Evolutionary conservation across 2,888 invertebrate species (phyloP).

Genomic region (Thecocarcelia acutangulata): DNA sequence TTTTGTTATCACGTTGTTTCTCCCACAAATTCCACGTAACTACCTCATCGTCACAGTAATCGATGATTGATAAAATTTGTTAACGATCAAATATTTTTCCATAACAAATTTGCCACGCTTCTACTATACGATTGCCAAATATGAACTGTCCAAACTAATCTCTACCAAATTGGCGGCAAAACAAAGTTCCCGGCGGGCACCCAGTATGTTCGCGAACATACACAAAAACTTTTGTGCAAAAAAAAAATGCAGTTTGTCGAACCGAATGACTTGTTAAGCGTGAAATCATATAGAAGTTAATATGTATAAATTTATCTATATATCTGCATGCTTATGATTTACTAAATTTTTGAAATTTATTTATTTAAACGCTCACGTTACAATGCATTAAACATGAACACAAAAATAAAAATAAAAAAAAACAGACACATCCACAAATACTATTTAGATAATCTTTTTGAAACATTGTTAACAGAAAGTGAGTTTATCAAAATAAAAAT

Average conservation of each 20-base stretch:
- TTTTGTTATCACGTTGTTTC: too few species aligned
- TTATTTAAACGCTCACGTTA: slow-evolving; percentile 16
- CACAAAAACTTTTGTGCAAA: background rate
- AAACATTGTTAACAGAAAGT: slow-evolving; percentile 54
- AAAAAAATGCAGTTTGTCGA: slow-evolving; percentile 55
- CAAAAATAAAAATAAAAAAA: slow-evolving; percentile 11
- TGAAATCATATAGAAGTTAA: slow-evolving; percentile 54
- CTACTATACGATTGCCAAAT: too few species aligned
- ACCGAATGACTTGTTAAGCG: slow-evolving; percentile 49
- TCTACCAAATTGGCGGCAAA: too few species aligned
- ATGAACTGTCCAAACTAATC: too few species aligned
- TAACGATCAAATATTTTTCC: too few species aligned
- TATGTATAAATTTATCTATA: slow-evolving; percentile 38
- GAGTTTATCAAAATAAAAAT: slow-evolving; percentile 46
- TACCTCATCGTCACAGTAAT: too few species aligned
- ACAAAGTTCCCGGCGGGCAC: too few species aligned
- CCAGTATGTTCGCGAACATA: background rate
- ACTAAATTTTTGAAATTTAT: slow-evolving; percentile 30
- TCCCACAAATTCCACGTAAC: too few species aligned
- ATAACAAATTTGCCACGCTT: too few species aligned
- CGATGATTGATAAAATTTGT: too few species aligned
- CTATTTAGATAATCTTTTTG: slow-evolving; percentile 37
- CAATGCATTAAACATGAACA: slow-evolving; percentile 22
- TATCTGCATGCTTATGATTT: slow-evolving; percentile 9
- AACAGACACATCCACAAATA: slow-evolving; percentile 10